A percentile compares a stretch with the other conserved stretches of the same genome.
Conservation (phyloP, 2,888 invertebrate species). For the Hirudinaria manillensis region DNA sequence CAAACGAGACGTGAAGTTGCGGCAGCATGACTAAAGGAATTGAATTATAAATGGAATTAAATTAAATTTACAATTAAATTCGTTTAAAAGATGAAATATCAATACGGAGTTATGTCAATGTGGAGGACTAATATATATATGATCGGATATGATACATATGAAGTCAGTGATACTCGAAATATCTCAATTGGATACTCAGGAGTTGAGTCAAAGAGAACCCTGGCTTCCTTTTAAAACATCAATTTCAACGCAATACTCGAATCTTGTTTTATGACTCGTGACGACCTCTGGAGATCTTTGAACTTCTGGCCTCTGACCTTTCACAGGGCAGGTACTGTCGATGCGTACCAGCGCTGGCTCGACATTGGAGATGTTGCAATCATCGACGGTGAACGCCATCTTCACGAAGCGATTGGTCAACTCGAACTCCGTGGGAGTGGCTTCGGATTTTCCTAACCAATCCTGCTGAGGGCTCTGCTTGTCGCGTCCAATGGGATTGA, state of each 20-base stretch:
- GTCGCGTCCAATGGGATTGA: neutral
- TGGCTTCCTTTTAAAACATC: neutral
- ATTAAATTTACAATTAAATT: too few species aligned
- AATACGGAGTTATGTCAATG: too few species aligned
- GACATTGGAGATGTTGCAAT: conserved; percentile 10
- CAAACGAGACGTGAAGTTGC: too few species aligned
- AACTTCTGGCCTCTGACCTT: neutral
- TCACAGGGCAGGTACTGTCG: neutral
- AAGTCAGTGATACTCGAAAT: too few species aligned
- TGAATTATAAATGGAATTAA: too few species aligned
- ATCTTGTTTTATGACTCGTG: neutral
- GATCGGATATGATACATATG: too few species aligned
- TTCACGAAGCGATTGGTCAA: conserved; percentile 14
- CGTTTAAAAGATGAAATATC: too few species aligned
- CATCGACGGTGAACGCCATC: conserved; percentile 10
- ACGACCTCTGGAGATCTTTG: neutral
- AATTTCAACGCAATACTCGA: conserved; percentile 20
- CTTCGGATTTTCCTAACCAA: neutral
- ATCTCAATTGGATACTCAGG: too few species aligned
- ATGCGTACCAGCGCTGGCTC: neutral
- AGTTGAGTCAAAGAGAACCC: too few species aligned
- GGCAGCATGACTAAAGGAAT: too few species aligned
- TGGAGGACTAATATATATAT: too few species aligned
- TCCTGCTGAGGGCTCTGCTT: neutral
- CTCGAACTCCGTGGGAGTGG: neutral